Evolutionary conservation across 2,888 invertebrate species (phyloP), one percentile per base, ranked within the genome.

Genomic region (Atethmia centrago): DNA sequence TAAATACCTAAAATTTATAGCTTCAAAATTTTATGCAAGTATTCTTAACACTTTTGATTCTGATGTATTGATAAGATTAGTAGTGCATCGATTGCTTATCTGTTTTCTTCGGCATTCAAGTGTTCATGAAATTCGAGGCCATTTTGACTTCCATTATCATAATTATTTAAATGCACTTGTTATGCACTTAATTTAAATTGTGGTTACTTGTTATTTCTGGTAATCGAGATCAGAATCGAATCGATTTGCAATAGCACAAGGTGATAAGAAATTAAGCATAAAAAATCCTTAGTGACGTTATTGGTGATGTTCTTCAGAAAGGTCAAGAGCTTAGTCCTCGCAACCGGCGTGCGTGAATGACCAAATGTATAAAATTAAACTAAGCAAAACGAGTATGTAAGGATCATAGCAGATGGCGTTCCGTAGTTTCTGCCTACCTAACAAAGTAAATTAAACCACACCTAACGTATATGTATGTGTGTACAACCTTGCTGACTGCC

Each of bases 11-110:
- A 49, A 21, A 47, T 9, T 16, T 19, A 14, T 14, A 56, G 2
- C 25, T 21, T 21, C 21, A 9, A 59, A 47, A 31, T 47, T 21
- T 5, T 47, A 65, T 76, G 67, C 40, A 76, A 47, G n/a, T n/a
- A n/a, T n/a, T n/a, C 36, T n/a, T 42, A 36, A 19, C 56, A 28
- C 21, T 56, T 45, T 42, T 3, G 2, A 70, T 19, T 68, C 14
- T 14, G 49, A 62, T 64, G 21, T 56, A 7, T 16, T 49, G 77
- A 74, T 74, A 42, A 77, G 77, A 56, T 31, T 9, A 49, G 5
- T 36, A 69, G 25, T 45, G 78, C 74, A 74, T 77, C 56, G 56
- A 49, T 28, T 49, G 25, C 31, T 77, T 69, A 77, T 77, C 78
- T n/a, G n/a, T 25, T 42, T 76, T 74, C 10, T 47, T 66, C 14